phyloP scores from a whole-genome alignment of 2,888 invertebrate genomes.

The Odontocolon sp. region DNA sequence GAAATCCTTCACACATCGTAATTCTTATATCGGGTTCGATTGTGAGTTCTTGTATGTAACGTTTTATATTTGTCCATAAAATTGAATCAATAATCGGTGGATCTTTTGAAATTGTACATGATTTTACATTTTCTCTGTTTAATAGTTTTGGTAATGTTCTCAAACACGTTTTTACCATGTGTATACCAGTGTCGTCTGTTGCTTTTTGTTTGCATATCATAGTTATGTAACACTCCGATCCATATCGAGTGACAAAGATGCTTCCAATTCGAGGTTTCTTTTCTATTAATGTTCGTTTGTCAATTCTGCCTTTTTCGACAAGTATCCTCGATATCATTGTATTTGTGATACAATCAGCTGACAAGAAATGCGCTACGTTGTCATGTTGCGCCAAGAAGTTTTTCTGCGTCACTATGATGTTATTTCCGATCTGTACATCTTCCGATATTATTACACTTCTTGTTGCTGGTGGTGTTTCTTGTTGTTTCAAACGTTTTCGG shows the following conservation, averaged over 20 bases:
- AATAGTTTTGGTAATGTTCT: too few relatives aligned
- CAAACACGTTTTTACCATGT: background rate
- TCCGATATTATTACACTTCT: background rate
- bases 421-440: background rate
- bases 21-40: background rate
- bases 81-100: background rate
- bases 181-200: background rate
- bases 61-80: background rate
- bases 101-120: background rate
- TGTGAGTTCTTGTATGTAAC: background rate
- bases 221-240: background rate
- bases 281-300: background rate
- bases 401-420: background rate
- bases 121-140: too few relatives aligned
- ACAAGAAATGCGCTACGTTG: background rate
- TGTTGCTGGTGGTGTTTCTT: background rate
- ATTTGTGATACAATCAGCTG: background rate
- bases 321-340: background rate
- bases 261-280: background rate
- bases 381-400: background rate
- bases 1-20: slow-evolving; percentile 15
- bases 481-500: background rate
- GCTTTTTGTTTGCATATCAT: background rate
- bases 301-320: background rate
- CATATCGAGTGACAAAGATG: background rate